These are phyloP conservation scores for Macrostomum lignano DNA, from an alignment of 1,140 invertebrate species.

Conservation along the genomic window DNA sequence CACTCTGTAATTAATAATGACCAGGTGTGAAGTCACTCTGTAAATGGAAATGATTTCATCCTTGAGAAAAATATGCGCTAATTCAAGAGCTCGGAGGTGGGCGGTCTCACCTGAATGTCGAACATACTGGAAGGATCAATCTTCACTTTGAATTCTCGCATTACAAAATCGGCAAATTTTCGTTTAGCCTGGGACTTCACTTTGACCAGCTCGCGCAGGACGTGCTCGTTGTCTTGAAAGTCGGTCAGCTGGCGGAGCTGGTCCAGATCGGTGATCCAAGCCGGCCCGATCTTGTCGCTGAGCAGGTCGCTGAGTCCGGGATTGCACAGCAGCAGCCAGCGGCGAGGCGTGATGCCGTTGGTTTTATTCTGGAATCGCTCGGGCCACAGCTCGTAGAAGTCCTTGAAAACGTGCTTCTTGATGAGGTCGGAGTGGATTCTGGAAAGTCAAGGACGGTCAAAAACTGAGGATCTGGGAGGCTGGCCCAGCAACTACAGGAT, in stretches of 20 bases:
- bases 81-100: too few species aligned
- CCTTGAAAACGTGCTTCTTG: constrained; percentile 52
- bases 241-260: constrained; percentile 52
- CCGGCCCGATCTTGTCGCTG: constrained; percentile 67
- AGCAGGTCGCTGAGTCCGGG: constrained; percentile 73
- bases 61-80: background rate
- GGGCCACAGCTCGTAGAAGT: constrained; percentile 76
- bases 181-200: constrained; percentile 65
- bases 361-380: constrained; percentile 98
- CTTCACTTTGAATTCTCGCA: constrained; percentile 58
- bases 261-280: constrained; percentile 71
- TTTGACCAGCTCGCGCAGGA: constrained; percentile 58
- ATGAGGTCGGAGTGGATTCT: constrained; percentile 87
- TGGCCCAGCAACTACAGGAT: too few species aligned
- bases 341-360: constrained; percentile 82
- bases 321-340: constrained; percentile 83
- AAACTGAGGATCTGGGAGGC: too few species aligned
- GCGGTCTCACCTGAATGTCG: constrained; percentile 77
- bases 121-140: constrained; percentile 79
- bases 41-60: background rate
- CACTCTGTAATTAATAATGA: too few species aligned
- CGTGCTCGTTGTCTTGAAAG: constrained; percentile 52
- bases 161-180: constrained; percentile 50
- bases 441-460: too few species aligned
- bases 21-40: too few species aligned